These are phyloP conservation scores for Oxystoma pomonae DNA, from an alignment of 2,888 invertebrate species.

Conservation along the genomic window DNA sequence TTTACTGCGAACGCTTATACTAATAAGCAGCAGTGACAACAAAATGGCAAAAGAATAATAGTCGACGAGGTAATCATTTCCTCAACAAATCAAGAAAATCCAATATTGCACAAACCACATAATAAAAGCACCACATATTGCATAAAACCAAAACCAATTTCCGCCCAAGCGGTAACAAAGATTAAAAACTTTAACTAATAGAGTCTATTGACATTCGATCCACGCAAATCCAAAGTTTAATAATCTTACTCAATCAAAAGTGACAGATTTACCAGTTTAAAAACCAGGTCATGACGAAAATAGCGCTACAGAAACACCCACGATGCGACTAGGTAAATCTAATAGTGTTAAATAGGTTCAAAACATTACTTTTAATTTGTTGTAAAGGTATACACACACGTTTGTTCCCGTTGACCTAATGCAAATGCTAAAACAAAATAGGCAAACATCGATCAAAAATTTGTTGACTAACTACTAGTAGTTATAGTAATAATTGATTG, in stretches of 20 bases:
- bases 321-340: not conserved
- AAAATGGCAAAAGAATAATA: no score
- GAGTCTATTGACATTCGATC: not conserved
- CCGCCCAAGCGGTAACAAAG: not conserved
- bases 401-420: no score
- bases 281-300: not conserved
- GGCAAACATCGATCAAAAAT: no score
- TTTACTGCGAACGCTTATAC: no score
- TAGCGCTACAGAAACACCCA: not conserved
- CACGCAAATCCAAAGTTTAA: not conserved
- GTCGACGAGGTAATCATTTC: not conserved
- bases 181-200: not conserved
- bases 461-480: no score
- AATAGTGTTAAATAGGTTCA: no score
- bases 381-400: no score
- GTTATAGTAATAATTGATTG: no score
- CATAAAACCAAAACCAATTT: not conserved
- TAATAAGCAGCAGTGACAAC: no score
- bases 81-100: not conserved
- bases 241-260: not conserved
- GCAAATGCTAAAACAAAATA: no score
- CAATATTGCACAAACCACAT: not conserved
- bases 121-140: not conserved
- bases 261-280: not conserved
- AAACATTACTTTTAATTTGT: no score